Percentiles rank a stretch among this genome's conserved stretches.
Conservation (phyloP, 2,888 invertebrate genomes). For the Drosophila rubida region DNA sequence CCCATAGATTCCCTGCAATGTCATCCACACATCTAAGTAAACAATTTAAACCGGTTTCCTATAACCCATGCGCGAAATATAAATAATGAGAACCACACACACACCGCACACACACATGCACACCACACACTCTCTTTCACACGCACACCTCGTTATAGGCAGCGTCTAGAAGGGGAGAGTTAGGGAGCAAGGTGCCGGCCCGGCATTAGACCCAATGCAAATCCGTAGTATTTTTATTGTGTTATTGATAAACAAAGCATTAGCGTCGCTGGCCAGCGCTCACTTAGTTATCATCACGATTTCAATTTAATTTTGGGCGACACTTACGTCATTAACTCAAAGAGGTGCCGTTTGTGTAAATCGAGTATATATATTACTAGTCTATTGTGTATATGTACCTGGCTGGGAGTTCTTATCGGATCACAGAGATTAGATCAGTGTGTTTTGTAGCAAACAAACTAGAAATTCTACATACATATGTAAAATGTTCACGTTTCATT, state of each 20-base stretch:
- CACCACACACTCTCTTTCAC: constrained; percentile 8
- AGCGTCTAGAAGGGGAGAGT: constrained; percentile 7
- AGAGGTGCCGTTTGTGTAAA: not conserved
- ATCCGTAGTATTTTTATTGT: constrained; percentile 39
- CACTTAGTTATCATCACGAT: constrained; percentile 1
- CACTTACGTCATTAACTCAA: constrained; percentile 20
- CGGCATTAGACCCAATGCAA: constrained; percentile 50
- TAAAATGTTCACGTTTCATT: not conserved
- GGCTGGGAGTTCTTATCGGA: constrained; percentile 23
- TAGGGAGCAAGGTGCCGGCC: constrained; percentile 21
- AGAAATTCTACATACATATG: not conserved
- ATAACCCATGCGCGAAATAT: constrained; percentile 46
- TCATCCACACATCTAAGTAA: constrained; percentile 43
- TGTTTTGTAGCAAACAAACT: not conserved
- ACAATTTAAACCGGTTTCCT: constrained; percentile 67
- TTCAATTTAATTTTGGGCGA: constrained; percentile 8
- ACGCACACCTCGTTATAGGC: not conserved
- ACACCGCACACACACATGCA: not conserved
- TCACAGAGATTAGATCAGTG: constrained; percentile 13
- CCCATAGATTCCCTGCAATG: constrained; percentile 26
- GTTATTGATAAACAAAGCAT: constrained; percentile 59
- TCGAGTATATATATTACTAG: not conserved
- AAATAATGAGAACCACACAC: constrained; percentile 44
- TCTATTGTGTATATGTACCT: not conserved
- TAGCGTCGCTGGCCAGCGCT: constrained; percentile 7